Base-by-base conservation (phyloP, 2,888 invertebrate genomes). In the Didymodactylos carnosus region DNA sequence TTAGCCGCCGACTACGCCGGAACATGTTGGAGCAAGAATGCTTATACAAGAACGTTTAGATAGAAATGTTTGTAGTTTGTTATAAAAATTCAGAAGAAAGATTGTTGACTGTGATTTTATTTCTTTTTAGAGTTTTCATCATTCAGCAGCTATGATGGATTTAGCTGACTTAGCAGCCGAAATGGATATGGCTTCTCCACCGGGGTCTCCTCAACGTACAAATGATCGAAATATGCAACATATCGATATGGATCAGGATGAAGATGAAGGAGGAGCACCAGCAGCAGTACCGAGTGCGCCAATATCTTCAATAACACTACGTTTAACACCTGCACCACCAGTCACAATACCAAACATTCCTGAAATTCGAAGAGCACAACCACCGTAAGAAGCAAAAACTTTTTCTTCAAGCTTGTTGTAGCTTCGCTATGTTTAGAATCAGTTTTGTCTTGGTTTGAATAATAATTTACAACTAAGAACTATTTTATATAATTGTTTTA, bases 1-100 rank as follows among this genome's bases (percentile, higher is more conserved):
- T n/a, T 35, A 62, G 0, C 92, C 95, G 3, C 97, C 95, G 0
- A 97, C 95, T 0, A 95, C 93, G 8, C 94, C 95, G 0, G 90
- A 93, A 77, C 94, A 95, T 84, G 95, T 97, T 0, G 97, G 97
- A 3, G 93, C 94, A 2, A 86, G 95, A 74, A 90, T 95, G 71
- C 85, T 97, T 0, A 91, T 93, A 83, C 91, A 91, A 83, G 88
- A 88, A 77, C 78, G 86, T 71, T 71, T 73, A 16, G 76, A 40
- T 70, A 27, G 70, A 25, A 40, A 5, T 40, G 70, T 62, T 35
- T 35, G 35, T 35, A 8, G 27, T 53, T 29, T 29, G 7, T 1
- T 29, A 29, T 29, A 13, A 23, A 46, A n/a, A n/a, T 46, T 13
- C 3, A n/a, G 8, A 49, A n/a, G n/a, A n/a, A n/a, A n/a, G n/a